Conservation (phyloP, 1,140 invertebrate genomes). For the Hyles vespertilio region DNA sequence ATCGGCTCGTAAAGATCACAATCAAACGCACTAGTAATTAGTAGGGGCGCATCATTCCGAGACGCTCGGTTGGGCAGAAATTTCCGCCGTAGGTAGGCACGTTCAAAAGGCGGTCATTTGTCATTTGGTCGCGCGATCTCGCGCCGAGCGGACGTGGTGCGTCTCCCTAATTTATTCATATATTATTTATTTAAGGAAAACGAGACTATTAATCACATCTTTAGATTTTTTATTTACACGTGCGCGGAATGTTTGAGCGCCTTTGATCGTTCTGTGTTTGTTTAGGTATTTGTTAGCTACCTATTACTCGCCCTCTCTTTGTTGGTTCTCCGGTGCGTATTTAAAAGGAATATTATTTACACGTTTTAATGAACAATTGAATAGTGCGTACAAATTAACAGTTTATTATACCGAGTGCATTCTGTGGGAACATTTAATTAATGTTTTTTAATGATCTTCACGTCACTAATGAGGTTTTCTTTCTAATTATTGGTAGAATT, state of each 20-base stretch:
- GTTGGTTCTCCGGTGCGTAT: too few species aligned
- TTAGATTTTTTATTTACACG: constrained; percentile 69
- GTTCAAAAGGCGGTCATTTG: constrained; percentile 71
- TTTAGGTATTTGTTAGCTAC: constrained; percentile 43
- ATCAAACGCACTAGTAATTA: constrained; percentile 72
- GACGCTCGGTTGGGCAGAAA: constrained; percentile 70
- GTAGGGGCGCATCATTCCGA: constrained; percentile 60
- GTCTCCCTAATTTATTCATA: constrained; percentile 70
- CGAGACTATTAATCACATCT: constrained; percentile 70
- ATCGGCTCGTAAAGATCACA: constrained; percentile 39
- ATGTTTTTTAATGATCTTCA: too few species aligned
- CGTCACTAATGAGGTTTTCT: too few species aligned
- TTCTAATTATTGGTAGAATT: too few species aligned
- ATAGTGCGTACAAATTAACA: too few species aligned
- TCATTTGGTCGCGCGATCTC: constrained; percentile 67
- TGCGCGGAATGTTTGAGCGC: constrained; percentile 44
- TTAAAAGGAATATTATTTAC: too few species aligned
- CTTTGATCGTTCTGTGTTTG: constrained; percentile 64
- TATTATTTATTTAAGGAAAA: constrained; percentile 74
- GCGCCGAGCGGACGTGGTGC: constrained; percentile 58
- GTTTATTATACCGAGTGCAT: too few species aligned
- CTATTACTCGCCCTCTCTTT: too few species aligned
- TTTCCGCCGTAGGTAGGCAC: constrained; percentile 55
- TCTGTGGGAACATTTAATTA: too few species aligned
- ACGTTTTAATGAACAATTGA: too few species aligned